phyloP scores from a whole-genome alignment of 2,888 invertebrate genomes.

The Napeogenes inachia region DNA sequence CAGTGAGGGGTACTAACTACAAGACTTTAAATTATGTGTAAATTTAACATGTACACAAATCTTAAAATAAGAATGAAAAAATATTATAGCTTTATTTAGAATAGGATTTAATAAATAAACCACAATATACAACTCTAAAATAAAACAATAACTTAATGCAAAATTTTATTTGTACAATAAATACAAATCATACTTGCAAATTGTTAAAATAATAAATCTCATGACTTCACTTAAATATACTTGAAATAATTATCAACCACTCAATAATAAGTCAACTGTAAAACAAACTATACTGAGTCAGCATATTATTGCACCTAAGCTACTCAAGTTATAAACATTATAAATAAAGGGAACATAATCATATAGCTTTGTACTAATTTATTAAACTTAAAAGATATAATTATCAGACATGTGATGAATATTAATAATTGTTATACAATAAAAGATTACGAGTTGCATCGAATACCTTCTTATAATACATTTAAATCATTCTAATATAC shows the following conservation, averaged over 20 bases:
- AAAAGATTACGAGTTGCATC: slow-evolving; percentile 29
- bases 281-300: slow-evolving; percentile 19
- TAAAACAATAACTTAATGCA: slow-evolving; percentile 55
- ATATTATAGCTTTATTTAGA: too few relatives aligned
- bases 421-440: slow-evolving; percentile 16
- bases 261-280: slow-evolving; percentile 15
- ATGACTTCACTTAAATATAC: slow-evolving; percentile 58
- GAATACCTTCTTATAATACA: slow-evolving; percentile 36
- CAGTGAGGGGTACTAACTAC: too few relatives aligned
- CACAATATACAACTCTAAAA: slow-evolving; percentile 33
- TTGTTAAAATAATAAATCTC: slow-evolving; percentile 71
- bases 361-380: slow-evolving; percentile 65
- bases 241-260: slow-evolving; percentile 19
- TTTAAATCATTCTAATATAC: slow-evolving; percentile 21
- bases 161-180: slow-evolving; percentile 77
- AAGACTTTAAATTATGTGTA: too few relatives aligned
- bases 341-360: slow-evolving; percentile 37
- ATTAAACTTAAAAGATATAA: slow-evolving; percentile 51
- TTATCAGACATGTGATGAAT: slow-evolving; percentile 48
- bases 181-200: slow-evolving; percentile 75
- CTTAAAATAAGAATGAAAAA: too few relatives aligned
- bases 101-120: slow-evolving; percentile 9
- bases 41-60: too few relatives aligned
- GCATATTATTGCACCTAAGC: slow-evolving; percentile 55
- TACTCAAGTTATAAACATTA: slow-evolving; percentile 35